A percentile compares a stretch with the other conserved stretches of the same genome.
These are phyloP conservation scores for Pao palembangensis DNA, from an alignment of 2,113 vertebrate species.

Conservation along the genomic window DNA sequence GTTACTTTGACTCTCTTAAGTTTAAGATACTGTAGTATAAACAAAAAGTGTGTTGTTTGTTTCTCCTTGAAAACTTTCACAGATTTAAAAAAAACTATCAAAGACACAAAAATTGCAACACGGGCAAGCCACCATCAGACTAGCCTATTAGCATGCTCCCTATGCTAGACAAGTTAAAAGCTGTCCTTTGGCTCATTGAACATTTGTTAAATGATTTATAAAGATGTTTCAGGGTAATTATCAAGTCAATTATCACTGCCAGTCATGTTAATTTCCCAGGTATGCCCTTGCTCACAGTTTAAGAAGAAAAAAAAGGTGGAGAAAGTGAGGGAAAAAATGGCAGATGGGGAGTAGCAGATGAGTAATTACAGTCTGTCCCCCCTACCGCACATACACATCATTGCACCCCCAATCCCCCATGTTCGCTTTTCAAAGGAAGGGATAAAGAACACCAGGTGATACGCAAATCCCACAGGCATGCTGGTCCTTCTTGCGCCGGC, in stretches of 20 bases:
- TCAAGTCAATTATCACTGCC: conserved; percentile 58
- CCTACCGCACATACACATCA: conserved; percentile 14
- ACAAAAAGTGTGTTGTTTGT: conserved; percentile 45
- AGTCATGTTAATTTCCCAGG: conserved; percentile 60
- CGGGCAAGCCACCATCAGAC: conserved; percentile 7
- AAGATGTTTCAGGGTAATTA: conserved; percentile 62
- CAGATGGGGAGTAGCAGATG: conserved; percentile 48
- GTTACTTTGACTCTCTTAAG: conserved; percentile 63
- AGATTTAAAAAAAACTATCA: conserved; percentile 22
- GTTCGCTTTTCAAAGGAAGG: conserved; percentile 16
- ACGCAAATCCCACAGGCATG: conserved; percentile 18
- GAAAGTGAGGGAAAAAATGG: conserved; percentile 10
- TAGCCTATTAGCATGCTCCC: conserved; percentile 26
- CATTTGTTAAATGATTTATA: conserved; percentile 49
- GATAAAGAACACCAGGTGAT: conserved; percentile 38
- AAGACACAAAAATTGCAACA: conserved; percentile 39
- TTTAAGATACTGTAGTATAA: conserved; percentile 39
- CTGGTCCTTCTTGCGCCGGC: conserved; percentile 18
- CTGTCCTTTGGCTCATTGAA: conserved; percentile 34
- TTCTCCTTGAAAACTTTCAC: conserved; percentile 46
- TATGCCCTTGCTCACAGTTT: conserved; percentile 58
- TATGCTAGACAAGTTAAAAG: conserved; percentile 12
- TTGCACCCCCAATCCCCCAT: conserved; percentile 1
- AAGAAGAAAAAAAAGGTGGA: conserved; percentile 16
- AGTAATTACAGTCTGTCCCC: conserved; percentile 52